Conservation (phyloP, 2,888 invertebrate species). For the Nephrotoma flavescens region DNA sequence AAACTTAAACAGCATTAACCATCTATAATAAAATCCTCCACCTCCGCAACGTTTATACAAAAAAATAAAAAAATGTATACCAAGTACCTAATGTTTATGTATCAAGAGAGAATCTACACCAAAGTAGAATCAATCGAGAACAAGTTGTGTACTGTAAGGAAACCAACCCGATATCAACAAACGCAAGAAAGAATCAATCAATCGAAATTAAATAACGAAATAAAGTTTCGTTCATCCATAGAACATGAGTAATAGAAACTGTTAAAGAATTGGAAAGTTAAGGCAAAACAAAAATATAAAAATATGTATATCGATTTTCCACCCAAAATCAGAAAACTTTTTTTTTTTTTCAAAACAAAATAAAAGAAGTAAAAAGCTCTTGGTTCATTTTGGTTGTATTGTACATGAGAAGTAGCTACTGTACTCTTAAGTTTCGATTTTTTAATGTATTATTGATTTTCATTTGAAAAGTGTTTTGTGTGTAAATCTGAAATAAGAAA, state of each 20-base stretch:
- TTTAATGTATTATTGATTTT: background rate
- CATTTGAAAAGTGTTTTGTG: background rate
- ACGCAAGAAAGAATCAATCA: background rate
- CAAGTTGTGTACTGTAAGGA: background rate
- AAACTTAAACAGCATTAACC: too few relatives aligned
- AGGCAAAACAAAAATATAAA: background rate
- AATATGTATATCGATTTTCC: background rate
- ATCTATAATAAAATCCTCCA: too few relatives aligned
- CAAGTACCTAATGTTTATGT: too few relatives aligned
- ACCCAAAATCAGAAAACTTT: background rate
- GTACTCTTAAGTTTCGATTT: background rate
- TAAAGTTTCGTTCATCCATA: background rate
- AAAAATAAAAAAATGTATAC: too few relatives aligned
- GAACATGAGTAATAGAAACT: background rate
- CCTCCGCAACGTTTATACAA: too few relatives aligned
- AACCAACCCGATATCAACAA: background rate
- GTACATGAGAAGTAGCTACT: background rate
- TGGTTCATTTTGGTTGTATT: background rate
- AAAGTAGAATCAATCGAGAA: background rate
- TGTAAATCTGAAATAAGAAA: background rate
- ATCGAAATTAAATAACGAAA: background rate
- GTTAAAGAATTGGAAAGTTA: background rate
- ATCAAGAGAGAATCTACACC: background rate
- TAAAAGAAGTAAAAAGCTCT: background rate
- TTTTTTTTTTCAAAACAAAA: background rate